phyloP scores from a whole-genome alignment of 2,113 vertebrate species.

The Labeo catla region DNA sequence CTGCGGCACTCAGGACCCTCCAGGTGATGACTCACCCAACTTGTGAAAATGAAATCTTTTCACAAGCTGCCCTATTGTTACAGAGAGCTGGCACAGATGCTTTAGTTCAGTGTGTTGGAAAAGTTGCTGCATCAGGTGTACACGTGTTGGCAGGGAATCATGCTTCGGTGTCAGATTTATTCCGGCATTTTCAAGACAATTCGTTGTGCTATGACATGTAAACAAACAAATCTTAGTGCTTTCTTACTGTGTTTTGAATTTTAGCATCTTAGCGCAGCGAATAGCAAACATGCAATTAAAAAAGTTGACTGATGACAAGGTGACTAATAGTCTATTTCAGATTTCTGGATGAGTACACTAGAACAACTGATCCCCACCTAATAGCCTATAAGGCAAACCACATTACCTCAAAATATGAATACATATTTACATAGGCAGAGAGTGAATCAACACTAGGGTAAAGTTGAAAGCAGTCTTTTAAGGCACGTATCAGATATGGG shows the following conservation, averaged over 20 bases:
- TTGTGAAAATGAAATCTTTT: constrained; percentile 41
- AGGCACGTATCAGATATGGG: too few species aligned
- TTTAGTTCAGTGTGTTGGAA: constrained; percentile 2
- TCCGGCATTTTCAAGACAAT: not conserved
- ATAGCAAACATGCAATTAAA: not conserved
- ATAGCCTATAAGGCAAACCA: too few species aligned
- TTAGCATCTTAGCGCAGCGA: not conserved
- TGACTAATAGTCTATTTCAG: not conserved
- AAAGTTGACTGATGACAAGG: not conserved
- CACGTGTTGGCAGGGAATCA: not conserved
- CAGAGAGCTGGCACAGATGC: constrained; percentile 13
- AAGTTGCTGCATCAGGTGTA: not conserved
- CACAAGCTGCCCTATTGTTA: constrained; percentile 13
- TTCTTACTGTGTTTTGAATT: not conserved
- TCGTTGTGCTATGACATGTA: not conserved
- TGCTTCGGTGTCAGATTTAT: not conserved
- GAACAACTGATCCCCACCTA: too few species aligned
- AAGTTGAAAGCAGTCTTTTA: too few species aligned
- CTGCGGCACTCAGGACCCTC: not conserved
- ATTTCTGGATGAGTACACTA: too few species aligned
- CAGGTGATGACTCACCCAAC: constrained; percentile 43
- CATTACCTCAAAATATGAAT: not conserved
- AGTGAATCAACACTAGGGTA: too few species aligned
- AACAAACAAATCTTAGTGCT: not conserved
- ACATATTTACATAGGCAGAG: not conserved